A percentile compares a stretch with the other conserved stretches of the same genome.
Conservation (phyloP, 2,797 vertebrate genomes). For the Cacajao melanocephalus region DNA sequence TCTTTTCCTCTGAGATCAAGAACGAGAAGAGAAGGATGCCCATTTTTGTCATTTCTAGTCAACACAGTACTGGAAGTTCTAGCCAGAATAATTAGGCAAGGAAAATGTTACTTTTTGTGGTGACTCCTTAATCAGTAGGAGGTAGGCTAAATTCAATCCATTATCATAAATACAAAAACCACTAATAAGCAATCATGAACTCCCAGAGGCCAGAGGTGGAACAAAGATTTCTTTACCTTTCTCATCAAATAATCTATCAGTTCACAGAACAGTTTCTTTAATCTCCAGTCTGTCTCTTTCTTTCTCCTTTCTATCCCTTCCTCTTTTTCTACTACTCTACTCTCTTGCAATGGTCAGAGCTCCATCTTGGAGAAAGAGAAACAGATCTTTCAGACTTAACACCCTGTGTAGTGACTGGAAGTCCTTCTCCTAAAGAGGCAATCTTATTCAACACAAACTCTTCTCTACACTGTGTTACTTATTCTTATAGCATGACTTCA, state of each 20-base stretch:
- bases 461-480: not conserved
- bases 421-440: not conserved
- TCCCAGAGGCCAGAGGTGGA: not conserved
- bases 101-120: not conserved
- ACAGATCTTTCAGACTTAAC: not conserved
- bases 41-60: not conserved
- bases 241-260: not conserved
- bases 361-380: not conserved
- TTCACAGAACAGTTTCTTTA: not conserved
- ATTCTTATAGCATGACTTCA: not conserved
- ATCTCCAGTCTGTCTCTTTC: not conserved
- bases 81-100: not conserved
- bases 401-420: not conserved
- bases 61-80: not conserved
- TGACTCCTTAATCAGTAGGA: not conserved
- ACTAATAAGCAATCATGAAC: not conserved
- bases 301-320: not conserved
- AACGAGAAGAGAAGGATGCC: not conserved
- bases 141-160: not conserved
- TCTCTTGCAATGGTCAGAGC: not conserved
- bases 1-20: not conserved
- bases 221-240: not conserved
- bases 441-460: not conserved
- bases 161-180: not conserved
- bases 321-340: not conserved